Evolutionary conservation across 2,113 vertebrate genomes (phyloP), one percentile per base, ranked within the genome.

Genomic region (Indri indri): DNA sequence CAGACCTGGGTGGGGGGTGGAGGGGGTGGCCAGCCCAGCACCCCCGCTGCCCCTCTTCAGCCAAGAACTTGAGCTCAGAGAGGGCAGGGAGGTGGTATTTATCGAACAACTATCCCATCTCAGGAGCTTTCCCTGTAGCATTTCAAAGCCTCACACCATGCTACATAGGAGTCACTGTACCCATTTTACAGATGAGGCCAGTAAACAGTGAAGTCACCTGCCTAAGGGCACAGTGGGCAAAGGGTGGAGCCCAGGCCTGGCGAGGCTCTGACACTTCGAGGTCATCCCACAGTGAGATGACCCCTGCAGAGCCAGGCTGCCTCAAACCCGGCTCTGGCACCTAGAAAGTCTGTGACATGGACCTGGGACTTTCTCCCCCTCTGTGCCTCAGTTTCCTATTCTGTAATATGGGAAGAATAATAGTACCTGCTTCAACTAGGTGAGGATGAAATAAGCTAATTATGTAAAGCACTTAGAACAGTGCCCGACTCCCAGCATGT

Each of bases 141-240:
- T 17, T 40, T 14, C 42, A 8, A 57, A 57, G 13, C 37, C 7
- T 2, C 66, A 54, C 22, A 22, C 71, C 42, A 8, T 1, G 0
- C 68, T 47, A 1, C 0, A 0, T 6, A 23, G 42, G 30, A 9
- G 13, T 10, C 68, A 37, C 0, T 3, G 30, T 10, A 61, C 45
- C 79, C n/a, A 23, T 32, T 73, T 54, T 18, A 76, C 76, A 40
- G 80, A 42, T 4, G n/a, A 74, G 65, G 66, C 11, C 4, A 4
- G 57, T 34, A 79, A n/a, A 6, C 0, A 4, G 11, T 30, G n/a
- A 84, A 11, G 68, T 74, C 40, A 37, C 54, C 77, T 57, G 37
- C 42, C 63, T 30, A 34, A 63, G 50, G 45, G 8, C 50, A 32
- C 8, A n/a, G 6, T 25, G 61, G 9, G n/a, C 25, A 76, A 25